These are phyloP conservation scores for Callospermophilus lateralis DNA, from an alignment of 2,113 vertebrate species.

Conservation along the genomic window DNA sequence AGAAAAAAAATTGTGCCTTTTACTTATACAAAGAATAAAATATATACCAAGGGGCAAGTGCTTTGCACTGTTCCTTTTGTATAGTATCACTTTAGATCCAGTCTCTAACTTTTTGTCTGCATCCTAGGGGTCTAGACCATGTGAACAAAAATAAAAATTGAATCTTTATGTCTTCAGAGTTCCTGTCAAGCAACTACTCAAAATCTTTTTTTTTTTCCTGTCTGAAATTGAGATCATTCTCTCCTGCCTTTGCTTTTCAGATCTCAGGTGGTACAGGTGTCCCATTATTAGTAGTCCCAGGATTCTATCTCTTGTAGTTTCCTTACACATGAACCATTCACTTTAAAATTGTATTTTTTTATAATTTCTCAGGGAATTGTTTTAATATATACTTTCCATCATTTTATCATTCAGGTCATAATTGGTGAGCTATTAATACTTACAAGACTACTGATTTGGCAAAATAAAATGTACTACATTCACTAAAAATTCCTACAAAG, in stretches of 20 bases:
- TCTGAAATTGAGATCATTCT: background rate
- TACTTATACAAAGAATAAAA: background rate
- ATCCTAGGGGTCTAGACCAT: background rate
- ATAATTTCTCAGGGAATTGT: background rate
- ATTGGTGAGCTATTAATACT: background rate
- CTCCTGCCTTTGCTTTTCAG: background rate
- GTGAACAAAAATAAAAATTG: background rate
- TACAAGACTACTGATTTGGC: background rate
- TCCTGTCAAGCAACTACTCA: background rate
- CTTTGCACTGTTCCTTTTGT: fast-evolving
- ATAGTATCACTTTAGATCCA: background rate
- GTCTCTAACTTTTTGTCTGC: background rate
- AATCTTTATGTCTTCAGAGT: background rate
- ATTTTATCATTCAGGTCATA: background rate
- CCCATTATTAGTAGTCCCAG: background rate
- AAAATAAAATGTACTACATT: background rate
- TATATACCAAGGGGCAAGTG: background rate
- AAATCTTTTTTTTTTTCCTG: background rate
- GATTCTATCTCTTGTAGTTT: background rate
- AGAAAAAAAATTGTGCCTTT: background rate
- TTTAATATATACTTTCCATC: background rate
- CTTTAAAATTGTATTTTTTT: background rate
- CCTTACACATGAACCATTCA: background rate
- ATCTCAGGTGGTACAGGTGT: too few relatives aligned
- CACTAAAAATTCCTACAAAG: background rate